Evolutionary conservation across 2,797 vertebrate species (phyloP).

Genomic region (Manis javanica): DNA sequence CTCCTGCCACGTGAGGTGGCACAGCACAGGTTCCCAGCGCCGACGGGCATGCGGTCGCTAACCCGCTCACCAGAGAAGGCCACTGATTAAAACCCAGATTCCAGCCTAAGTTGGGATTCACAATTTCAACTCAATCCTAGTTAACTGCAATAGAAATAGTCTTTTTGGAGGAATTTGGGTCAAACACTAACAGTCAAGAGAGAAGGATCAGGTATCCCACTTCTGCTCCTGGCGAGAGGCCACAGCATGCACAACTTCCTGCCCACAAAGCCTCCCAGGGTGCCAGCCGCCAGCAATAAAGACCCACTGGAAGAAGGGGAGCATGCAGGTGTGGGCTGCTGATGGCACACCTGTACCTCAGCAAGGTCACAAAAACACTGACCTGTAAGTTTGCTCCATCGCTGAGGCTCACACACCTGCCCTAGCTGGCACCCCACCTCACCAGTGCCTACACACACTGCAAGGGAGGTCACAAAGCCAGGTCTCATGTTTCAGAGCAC

Average conservation of each 20-base stretch:
- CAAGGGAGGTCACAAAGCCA: not conserved
- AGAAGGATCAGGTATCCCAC: not conserved
- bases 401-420: not conserved
- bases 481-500: not conserved
- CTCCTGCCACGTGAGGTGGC: not conserved
- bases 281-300: too few relatives aligned
- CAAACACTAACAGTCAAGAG: not conserved
- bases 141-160: not conserved
- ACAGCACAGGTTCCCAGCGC: fast-evolving
- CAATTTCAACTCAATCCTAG: not conserved
- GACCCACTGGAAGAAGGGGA: not conserved
- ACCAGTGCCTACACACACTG: not conserved
- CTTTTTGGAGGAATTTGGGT: fast-evolving
- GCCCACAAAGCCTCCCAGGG: not conserved
- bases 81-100: too few relatives aligned
- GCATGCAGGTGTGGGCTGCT: fast-evolving
- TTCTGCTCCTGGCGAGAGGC: too few relatives aligned
- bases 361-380: not conserved
- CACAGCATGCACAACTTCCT: not conserved
- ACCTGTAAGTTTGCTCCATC: fast-evolving
- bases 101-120: not conserved
- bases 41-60: not conserved
- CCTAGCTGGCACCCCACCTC: fast-evolving
- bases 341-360: not conserved
- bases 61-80: not conserved